phyloP scores from a whole-genome alignment of 2,113 vertebrate genomes.

The Cryptotis parvus region DNA sequence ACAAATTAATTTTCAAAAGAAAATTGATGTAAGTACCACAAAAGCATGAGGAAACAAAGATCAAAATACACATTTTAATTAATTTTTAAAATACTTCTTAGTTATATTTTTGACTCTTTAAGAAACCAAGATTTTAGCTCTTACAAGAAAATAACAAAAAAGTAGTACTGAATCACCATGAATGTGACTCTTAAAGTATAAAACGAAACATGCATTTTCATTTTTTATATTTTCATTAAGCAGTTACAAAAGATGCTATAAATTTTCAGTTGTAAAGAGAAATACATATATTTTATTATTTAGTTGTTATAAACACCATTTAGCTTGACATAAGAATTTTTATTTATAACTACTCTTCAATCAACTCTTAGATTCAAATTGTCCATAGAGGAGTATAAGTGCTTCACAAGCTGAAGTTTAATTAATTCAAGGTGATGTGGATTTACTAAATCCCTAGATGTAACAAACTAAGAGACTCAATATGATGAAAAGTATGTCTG shows the following conservation, averaged over 20 bases:
- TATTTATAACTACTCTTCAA: constrained; percentile 14
- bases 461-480: background rate
- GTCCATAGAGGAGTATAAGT: background rate
- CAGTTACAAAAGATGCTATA: background rate
- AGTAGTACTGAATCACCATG: background rate
- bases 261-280: background rate
- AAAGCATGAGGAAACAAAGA: background rate
- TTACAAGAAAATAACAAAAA: background rate
- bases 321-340: background rate
- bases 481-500: background rate
- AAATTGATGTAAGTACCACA: background rate
- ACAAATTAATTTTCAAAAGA: constrained; percentile 25
- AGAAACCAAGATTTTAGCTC: background rate
- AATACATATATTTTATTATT: constrained; percentile 25
- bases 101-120: background rate
- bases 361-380: background rate
- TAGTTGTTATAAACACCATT: background rate
- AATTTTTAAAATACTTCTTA: background rate
- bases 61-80: background rate
- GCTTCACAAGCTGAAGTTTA: constrained; percentile 4
- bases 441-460: background rate
- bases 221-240: background rate
- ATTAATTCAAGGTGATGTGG: constrained; percentile 9
- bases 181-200: background rate
- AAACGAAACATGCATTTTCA: background rate